These are phyloP conservation scores for Calameuta filiformis DNA, from an alignment of 2,888 invertebrate species.

Conservation along the genomic window DNA sequence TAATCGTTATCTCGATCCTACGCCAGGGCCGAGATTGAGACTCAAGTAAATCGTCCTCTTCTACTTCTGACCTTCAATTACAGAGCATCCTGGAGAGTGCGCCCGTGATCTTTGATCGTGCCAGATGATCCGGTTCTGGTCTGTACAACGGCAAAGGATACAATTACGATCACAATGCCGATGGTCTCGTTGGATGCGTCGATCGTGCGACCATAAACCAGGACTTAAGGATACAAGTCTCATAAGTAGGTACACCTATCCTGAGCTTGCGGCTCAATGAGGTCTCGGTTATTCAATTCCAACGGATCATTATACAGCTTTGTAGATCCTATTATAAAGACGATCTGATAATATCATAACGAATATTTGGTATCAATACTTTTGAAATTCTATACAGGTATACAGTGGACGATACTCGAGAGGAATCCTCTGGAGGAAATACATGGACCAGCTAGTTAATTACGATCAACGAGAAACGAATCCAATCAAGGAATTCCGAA, in stretches of 20 bases:
- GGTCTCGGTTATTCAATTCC: not conserved
- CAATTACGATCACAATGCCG: constrained; percentile 56
- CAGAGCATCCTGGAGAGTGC: constrained; percentile 38
- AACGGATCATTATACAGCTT: not conserved
- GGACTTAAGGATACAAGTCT: not conserved
- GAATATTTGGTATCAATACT: not conserved
- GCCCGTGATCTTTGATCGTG: constrained; percentile 49
- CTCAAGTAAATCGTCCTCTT: not conserved
- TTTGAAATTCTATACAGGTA: not conserved
- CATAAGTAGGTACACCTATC: not conserved
- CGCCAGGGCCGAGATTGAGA: not conserved
- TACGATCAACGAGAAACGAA: not conserved
- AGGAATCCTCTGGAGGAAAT: not conserved
- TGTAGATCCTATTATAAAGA: not conserved
- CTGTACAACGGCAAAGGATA: constrained; percentile 35
- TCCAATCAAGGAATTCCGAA: constrained; percentile 1
- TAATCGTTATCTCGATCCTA: not conserved
- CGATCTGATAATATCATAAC: not conserved
- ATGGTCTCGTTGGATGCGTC: not conserved
- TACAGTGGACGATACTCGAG: not conserved
- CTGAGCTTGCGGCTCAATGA: not conserved
- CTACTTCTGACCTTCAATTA: constrained; percentile 9
- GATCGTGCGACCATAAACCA: not conserved
- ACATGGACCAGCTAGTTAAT: not conserved
- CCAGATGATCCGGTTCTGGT: constrained; percentile 52